Evolutionary conservation across 2,113 vertebrate genomes (phyloP), one percentile per base, ranked within the genome.

Genomic region (Corvus hawaiiensis): DNA sequence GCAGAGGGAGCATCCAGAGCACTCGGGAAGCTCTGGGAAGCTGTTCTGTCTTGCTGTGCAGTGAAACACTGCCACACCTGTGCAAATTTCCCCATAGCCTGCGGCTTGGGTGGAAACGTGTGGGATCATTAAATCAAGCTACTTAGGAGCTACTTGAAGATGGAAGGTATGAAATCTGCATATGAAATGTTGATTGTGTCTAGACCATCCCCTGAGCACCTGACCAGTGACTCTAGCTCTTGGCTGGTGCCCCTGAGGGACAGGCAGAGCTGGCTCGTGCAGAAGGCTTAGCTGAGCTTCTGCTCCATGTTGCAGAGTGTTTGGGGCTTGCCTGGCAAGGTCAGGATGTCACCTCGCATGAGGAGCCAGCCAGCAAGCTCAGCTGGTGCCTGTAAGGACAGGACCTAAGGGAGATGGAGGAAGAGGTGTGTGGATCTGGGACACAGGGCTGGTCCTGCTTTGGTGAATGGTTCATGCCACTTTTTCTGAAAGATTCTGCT

Each of bases 401-500:
- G 61, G 84, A 59, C 16, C 52, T 48, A 7, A 49, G 46, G 75
- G 41, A 52, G 15, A 8, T 10, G 0, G 4, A 58, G 39, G 56
- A 43, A 52, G 41, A 48, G 58, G 10, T 0, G 1, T 21, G 54
- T 1, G 2, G 30, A 3, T n/a, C 28, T 54, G 88, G 59, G 37
- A 12, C 0, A 8, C 19, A 37, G 85, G 15, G 26, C 28, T 2
- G 1, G 33, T 58, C 37, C 58, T 76, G 46, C 58, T 93, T 18
- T 79, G 49, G n/a, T 16, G 28, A 64, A 49, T 19, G 0, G 0
- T n/a, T 58, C 21, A 10, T 1, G 1, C 41, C 1, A 2, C 41
- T 79, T 79, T 44, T 82, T 44, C 58, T 41, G 39, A 75, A 75
- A 55, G 56, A 23, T 16, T 93, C 63, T 62, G 49, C n/a, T 63